Evolutionary conservation across 1,140 invertebrate genomes (phyloP).

Genomic region (Oedothorax gibbosus): DNA sequence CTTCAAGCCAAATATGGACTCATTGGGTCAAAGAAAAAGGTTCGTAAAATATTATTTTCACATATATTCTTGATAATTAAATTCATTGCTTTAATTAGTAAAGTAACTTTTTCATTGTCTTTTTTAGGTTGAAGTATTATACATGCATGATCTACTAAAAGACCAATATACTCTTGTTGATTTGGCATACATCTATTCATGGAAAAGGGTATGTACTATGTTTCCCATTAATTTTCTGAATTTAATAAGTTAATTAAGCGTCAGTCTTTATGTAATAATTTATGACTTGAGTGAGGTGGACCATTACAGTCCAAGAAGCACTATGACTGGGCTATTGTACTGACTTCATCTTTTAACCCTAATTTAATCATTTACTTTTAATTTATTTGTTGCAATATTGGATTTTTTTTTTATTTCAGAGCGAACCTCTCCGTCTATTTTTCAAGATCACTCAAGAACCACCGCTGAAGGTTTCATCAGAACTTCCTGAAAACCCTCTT

Average conservation of each 20-base stretch:
- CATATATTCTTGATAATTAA: not conserved
- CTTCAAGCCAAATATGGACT: slow-evolving; percentile 83
- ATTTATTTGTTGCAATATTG: not conserved
- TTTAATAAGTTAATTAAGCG: not conserved
- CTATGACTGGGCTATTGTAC: not conserved
- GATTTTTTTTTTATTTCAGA: slow-evolving; percentile 54
- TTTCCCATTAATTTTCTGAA: slow-evolving; percentile 50
- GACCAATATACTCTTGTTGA: slow-evolving; percentile 94
- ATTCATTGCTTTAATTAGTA: not conserved
- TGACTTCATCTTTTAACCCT: not conserved
- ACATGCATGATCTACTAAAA: slow-evolving; percentile 73
- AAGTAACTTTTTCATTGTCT: not conserved
- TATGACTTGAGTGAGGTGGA: not conserved
- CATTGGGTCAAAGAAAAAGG: slow-evolving; percentile 66
- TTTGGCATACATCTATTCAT: slow-evolving; percentile 95
- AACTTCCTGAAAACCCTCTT: no score
- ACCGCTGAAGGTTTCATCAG: no score
- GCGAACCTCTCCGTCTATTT: slow-evolving; percentile 57
- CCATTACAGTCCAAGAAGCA: slow-evolving; percentile 3
- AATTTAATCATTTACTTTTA: slow-evolving; percentile 7
- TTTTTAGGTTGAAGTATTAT: slow-evolving; percentile 68
- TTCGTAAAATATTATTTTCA: not conserved
- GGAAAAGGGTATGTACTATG: slow-evolving; percentile 88
- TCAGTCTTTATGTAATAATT: not conserved
- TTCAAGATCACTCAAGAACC: slow-evolving; percentile 55